Conservation (phyloP, 2,797 vertebrate species). For the Tapera naevia region DNA sequence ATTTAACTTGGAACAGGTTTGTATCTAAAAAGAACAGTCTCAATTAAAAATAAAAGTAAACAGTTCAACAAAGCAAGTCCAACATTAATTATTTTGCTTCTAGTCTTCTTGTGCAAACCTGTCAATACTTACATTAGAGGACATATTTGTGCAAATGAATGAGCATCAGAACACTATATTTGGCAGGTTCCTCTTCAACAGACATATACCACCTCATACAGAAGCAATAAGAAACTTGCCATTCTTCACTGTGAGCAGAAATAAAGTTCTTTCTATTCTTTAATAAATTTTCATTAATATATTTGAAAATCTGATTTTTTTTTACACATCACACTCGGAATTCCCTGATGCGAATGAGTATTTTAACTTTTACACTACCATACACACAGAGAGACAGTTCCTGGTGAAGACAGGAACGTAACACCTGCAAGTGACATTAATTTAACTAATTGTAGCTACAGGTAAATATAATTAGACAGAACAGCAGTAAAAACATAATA, state of each 20-base stretch:
- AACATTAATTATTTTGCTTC: not conserved
- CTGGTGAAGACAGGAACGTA: not conserved
- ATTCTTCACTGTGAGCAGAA: not conserved
- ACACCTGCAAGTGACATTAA: not conserved
- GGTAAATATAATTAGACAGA: constrained; percentile 4
- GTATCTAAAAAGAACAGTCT: not conserved
- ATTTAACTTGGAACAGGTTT: not conserved
- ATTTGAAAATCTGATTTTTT: not conserved
- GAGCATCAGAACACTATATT: not conserved
- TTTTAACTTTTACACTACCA: not conserved
- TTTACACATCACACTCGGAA: not conserved
- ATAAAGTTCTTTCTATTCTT: not conserved
- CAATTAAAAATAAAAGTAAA: constrained; percentile 10
- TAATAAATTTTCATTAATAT: not conserved
- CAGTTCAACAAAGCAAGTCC: not conserved
- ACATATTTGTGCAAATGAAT: not conserved
- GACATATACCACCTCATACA: not conserved
- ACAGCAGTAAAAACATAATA: not conserved
- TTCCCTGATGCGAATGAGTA: not conserved
- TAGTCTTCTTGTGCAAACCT: not conserved
- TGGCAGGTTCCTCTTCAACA: not conserved
- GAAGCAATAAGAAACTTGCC: not conserved
- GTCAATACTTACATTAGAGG: not conserved
- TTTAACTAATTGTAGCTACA: not conserved
- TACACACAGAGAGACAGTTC: not conserved